Evolutionary conservation across 2,797 vertebrate genomes (phyloP).

Genomic region (Enteromius mattozi): DNA sequence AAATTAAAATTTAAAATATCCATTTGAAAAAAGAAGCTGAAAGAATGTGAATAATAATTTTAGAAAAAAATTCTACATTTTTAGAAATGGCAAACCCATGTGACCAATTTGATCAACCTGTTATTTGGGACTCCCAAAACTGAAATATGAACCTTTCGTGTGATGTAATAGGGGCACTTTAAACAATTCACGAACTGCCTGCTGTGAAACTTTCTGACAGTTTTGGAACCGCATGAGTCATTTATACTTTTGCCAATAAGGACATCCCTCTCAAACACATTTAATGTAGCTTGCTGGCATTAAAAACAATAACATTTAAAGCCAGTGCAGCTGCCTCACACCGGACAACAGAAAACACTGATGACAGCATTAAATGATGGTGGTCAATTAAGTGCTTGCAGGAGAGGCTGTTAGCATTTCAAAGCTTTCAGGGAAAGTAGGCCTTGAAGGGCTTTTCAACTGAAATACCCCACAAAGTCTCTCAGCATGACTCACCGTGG

Average conservation of each 20-base stretch:
- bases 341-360: constrained; percentile 29
- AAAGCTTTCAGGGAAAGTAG: constrained; percentile 58
- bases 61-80: too few relatives aligned
- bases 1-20: too few relatives aligned
- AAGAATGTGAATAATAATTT: too few relatives aligned
- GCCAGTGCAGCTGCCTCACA: not conserved
- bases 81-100: too few relatives aligned
- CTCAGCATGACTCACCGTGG: constrained; percentile 44
- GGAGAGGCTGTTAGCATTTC: constrained; percentile 65
- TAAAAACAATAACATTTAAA: constrained; percentile 13
- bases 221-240: not conserved
- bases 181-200: not conserved
- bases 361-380: constrained; percentile 35
- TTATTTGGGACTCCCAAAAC: too few relatives aligned
- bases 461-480: constrained; percentile 25
- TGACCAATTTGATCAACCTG: too few relatives aligned
- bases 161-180: not conserved
- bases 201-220: not conserved
- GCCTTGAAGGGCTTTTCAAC: constrained; percentile 54
- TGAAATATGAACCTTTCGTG: too few relatives aligned
- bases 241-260: not conserved
- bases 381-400: constrained; percentile 63
- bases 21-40: too few relatives aligned
- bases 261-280: not conserved
- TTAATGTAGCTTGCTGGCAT: not conserved